Base-by-base conservation (phyloP, 2,113 vertebrate genomes). In the Toxostoma redivivum region DNA sequence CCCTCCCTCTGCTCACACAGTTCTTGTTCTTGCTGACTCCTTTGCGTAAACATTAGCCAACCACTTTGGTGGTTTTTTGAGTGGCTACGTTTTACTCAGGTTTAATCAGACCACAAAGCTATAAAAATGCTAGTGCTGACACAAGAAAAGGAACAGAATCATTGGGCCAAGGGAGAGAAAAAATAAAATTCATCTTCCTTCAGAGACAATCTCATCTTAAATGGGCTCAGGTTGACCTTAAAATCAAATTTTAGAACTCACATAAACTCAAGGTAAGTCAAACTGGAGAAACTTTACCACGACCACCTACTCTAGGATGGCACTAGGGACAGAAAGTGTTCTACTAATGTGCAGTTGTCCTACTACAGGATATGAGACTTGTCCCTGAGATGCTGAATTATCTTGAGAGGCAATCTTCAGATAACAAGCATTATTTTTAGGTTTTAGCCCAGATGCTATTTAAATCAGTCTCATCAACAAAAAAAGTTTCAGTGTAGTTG, bases 1-100 rank as follows among this genome's bases (percentile, higher is more conserved):
- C 30, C 25, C 42, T 61, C 7, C 0, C 53, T 37, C 30, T 84
- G 21, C n/a, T 84, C 48, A 48, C 57, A 24, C 0, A 0, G 14
- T 72, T 79, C 45, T 72, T 65, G 33, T 47, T 90, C 28, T 16
- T 93, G 28, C 48, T 79, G 53, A 79, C 30, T 90, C 44, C 25
- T 79, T 30, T 61, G 23, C 2, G 4, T n/a, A 84, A 89, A 56
- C 15, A 74, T n/a, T 44, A 56, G 38, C 44, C 13, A 9, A 74
- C 11, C 47, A 51, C 15, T 62, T 78, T 28, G n/a, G 53, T 33
- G 9, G 0, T 48, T 72, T 48, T 83, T 40, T 72, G 10, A 60
- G 64, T 40, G 14, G 50, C 27, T 88, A 57, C 48, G 71, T 92
- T 93, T 85, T 72, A 58, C 14, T 67, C 23, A 66, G 33, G 19